phyloP scores from a whole-genome alignment of 1,140 invertebrate species.

The Calliopsis andreniformis region DNA sequence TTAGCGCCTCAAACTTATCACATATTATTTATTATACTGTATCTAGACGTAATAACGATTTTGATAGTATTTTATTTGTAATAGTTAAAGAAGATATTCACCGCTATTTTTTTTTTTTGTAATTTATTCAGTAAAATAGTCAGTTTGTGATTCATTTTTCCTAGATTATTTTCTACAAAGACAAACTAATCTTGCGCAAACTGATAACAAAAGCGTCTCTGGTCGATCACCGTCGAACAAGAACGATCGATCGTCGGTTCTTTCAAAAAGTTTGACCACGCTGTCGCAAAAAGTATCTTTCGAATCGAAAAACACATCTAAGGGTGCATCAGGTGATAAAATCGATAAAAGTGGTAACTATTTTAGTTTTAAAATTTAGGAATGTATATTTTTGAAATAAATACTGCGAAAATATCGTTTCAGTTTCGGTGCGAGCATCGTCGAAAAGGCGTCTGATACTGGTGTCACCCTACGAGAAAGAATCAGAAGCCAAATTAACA shows the following conservation, averaged over 20 bases:
- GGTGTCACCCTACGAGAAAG: slow-evolving; percentile 67
- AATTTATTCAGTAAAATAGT: neutral
- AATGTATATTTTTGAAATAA: too few relatives aligned
- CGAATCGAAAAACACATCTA: slow-evolving; percentile 67
- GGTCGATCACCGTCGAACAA: slow-evolving; percentile 9
- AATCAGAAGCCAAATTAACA: slow-evolving; percentile 56
- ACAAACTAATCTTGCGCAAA: slow-evolving; percentile 50
- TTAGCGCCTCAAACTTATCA: too few relatives aligned
- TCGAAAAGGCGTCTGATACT: slow-evolving; percentile 68
- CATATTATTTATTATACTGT: neutral
- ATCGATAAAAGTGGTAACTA: slow-evolving; percentile 57
- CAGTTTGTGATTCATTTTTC: neutral
- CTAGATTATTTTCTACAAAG: slow-evolving; percentile 47
- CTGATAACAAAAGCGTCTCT: slow-evolving; percentile 38
- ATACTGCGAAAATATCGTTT: slow-evolving; percentile 1
- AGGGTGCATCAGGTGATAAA: slow-evolving; percentile 71
- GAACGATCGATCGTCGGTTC: slow-evolving; percentile 11
- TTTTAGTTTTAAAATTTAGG: too few relatives aligned
- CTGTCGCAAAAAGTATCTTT: slow-evolving; percentile 36
- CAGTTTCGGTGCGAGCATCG: slow-evolving; percentile 58
- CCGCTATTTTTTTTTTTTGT: too few relatives aligned
- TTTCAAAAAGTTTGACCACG: slow-evolving; percentile 52
- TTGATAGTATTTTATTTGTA: too few relatives aligned
- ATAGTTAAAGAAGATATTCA: too few relatives aligned
- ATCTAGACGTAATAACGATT: neutral